These are phyloP conservation scores for Xestia xanthographa DNA, from an alignment of 2,888 invertebrate genomes.

Conservation along the genomic window DNA sequence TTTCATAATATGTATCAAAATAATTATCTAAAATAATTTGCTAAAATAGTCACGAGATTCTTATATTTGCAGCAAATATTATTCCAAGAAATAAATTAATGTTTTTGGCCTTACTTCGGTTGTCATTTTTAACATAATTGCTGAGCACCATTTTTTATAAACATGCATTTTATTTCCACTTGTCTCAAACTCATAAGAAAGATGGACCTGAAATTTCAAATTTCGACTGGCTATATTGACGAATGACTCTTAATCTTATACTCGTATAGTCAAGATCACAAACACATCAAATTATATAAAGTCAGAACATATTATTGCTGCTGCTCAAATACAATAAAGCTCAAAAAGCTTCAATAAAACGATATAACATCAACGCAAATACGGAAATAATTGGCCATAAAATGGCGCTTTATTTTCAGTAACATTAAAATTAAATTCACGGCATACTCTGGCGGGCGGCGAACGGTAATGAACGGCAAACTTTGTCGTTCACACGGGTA, in stretches of 20 bases:
- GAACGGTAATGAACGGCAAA: constrained; percentile 28
- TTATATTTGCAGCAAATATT: too few relatives aligned
- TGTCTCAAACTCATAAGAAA: neutral
- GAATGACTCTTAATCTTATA: neutral
- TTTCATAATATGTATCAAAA: neutral
- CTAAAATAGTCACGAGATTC: too few relatives aligned
- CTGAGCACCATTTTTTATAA: neutral
- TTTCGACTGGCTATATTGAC: neutral
- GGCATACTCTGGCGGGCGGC: neutral
- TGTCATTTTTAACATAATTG: neutral
- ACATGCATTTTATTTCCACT: neutral
- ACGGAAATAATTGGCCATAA: constrained; percentile 29
- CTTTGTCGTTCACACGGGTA: constrained; percentile 30
- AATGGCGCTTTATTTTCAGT: constrained; percentile 11
- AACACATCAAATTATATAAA: neutral
- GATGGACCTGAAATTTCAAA: neutral
- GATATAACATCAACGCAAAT: neutral
- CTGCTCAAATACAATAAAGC: neutral
- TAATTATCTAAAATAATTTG: neutral
- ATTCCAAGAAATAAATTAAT: too few relatives aligned
- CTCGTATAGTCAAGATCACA: neutral
- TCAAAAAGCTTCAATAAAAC: constrained; percentile 6
- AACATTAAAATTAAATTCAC: constrained; percentile 30
- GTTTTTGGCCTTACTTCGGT: too few relatives aligned
- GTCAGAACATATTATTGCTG: neutral